These are phyloP conservation scores for Anagyrus pseudococci DNA, from an alignment of 2,888 invertebrate species.

Conservation along the genomic window DNA sequence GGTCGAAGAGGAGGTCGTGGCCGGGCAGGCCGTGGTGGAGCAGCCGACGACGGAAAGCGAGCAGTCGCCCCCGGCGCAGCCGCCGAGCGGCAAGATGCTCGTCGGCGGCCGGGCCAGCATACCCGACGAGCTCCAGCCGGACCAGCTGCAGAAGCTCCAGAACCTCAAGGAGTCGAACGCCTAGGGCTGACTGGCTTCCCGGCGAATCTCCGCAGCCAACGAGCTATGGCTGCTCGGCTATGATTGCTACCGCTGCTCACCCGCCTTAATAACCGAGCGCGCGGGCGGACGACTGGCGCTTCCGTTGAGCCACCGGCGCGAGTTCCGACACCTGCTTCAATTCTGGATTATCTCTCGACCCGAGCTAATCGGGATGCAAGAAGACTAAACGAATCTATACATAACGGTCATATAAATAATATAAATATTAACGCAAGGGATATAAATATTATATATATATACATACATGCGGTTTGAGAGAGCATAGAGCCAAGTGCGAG, in stretches of 20 bases:
- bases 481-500: neutral
- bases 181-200: conserved; percentile 65
- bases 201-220: neutral
- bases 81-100: conserved; percentile 61
- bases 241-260: conserved; percentile 39
- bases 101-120: conserved; percentile 83
- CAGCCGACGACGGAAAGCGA: conserved; percentile 31
- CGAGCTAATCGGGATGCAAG: conserved; percentile 52
- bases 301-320: conserved; percentile 58
- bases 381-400: conserved; percentile 43
- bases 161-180: conserved; percentile 92
- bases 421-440: neutral
- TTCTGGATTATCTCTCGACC: conserved; percentile 60
- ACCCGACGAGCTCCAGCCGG: conserved; percentile 88
- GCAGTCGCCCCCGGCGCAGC: conserved; percentile 47
- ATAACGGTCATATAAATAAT: conserved; percentile 7
- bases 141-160: conserved; percentile 85
- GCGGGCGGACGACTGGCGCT: conserved; percentile 54
- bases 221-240: conserved; percentile 4
- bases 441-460: conserved; percentile 4
- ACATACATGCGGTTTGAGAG: conserved; percentile 14
- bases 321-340: conserved; percentile 56
- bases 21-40: conserved; percentile 29
- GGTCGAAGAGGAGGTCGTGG: conserved; percentile 40
- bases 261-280: conserved; percentile 49